phyloP scores from a whole-genome alignment of 2,113 vertebrate species.

The Ailurus styani region DNA sequence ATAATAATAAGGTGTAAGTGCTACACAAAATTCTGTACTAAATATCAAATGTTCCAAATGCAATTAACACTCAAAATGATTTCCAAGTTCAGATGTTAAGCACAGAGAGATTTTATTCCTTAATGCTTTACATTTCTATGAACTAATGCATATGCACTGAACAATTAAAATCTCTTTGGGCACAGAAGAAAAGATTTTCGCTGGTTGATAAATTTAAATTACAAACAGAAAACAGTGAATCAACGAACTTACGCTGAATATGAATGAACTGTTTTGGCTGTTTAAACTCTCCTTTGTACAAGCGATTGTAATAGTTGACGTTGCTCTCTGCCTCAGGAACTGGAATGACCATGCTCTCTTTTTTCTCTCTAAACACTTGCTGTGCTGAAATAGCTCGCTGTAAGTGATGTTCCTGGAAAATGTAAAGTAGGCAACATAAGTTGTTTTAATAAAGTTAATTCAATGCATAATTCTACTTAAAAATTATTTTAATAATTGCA shows the following conservation, averaged over 20 bases:
- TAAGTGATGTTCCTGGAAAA: conserved; percentile 93
- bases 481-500: conserved; percentile 20
- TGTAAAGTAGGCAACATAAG: conserved; percentile 51
- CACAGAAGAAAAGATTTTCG: conserved; percentile 8
- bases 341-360: conserved; percentile 96
- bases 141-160: neutral
- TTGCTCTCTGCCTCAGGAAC: conserved; percentile 94
- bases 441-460: conserved; percentile 44
- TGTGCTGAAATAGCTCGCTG: conserved; percentile 95
- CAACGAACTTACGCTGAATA: conserved; percentile 91
- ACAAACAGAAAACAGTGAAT: neutral
- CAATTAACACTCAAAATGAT: conserved; percentile 41
- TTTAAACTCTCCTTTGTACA: conserved; percentile 93
- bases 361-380: conserved; percentile 95
- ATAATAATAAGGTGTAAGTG: conserved; percentile 29
- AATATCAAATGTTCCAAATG: conserved; percentile 31
- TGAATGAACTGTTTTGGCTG: conserved; percentile 96
- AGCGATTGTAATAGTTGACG: conserved; percentile 92
- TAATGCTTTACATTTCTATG: conserved; percentile 38
- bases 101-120: conserved; percentile 26
- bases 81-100: conserved; percentile 22
- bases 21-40: conserved; percentile 10
- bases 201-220: conserved; percentile 52
- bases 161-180: conserved; percentile 47
- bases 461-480: conserved; percentile 35